Evolutionary conservation across 2,888 invertebrate species (phyloP), one percentile per base, ranked within the genome.

Genomic region (Lacanobia wlatinum): DNA sequence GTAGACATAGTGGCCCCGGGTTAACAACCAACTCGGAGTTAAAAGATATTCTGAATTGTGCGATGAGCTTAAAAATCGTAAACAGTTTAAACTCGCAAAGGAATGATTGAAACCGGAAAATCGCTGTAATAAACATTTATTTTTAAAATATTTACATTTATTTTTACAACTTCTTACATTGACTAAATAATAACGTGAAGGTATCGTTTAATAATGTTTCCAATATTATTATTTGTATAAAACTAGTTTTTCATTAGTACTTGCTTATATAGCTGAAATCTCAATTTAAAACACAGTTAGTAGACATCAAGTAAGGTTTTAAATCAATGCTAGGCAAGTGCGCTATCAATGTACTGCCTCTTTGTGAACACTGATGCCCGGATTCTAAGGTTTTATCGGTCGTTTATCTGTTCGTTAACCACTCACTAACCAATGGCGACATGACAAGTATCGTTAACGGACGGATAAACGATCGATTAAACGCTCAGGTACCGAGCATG

Each of bases 61-160:
- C 34, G 34, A 34, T 6, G 34, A 34, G 43, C 12, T 10, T 12
- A 2, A 16, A 16, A n/a, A 43, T 10, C 16, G 61, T n/a, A 61
- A 56, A 70, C 48, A 66, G n/a, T n/a, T 76, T 67, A 34, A 65
- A 65, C 12, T 16, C 40, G 16, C 43, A 48, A 18, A 28, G 18
- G 59, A 34, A 48, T 70, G 0, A 73, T 48, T 53, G 16, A 74
- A 78, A 74, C 12, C 12, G 34, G 21, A 59, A 43, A 21, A 23
- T 48, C 8, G 21, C 43, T 16, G 50, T 52, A 38, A 56, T 64
- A 64, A 61, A 81, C 69, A 74, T 85, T 84, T 85, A 85, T 80
- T 85, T 75, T 55, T 48, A 2, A 40, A 68, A 56, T 83, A 84
- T 83, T 73, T 80, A 84, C 84, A 84, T 53, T 58, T 48, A 48